Evolutionary conservation across 2,888 invertebrate species (phyloP), one percentile per base, ranked within the genome.

Genomic region (Thymelicus sylvestris): DNA sequence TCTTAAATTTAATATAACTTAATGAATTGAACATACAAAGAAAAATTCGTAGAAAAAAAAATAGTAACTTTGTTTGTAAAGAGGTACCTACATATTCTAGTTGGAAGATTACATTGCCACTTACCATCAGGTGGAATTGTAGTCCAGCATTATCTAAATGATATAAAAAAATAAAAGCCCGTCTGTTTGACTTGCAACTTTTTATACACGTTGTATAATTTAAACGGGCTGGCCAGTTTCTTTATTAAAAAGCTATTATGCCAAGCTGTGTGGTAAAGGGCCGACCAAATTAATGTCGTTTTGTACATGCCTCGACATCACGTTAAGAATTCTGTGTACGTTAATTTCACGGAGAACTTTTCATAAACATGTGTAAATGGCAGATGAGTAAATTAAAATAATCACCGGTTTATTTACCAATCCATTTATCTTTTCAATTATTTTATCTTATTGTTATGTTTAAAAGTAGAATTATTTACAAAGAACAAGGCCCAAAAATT

Each of bases 201-300:
- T 64, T n/a, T 31, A n/a, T 38, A n/a, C 12, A 38, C n/a, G 12
- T 13, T 38, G 38, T 64, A 44, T 50, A 64, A 64, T 64, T 64
- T 50, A 48, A 50, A 38, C 50, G 64, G 63, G 13, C n/a, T 19
- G 38, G 31, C 50, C 48, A 13, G 6, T n/a, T 12, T 24, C 47
- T 64, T 64, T 50, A 64, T 44, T 50, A 64, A 50, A 50, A 64
- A 63, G 13, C n/a, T n/a, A 31, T 64, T 64, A 24, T 19, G 13
- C 47, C 48, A 15, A 38, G 38, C 64, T 38, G 64, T 31, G 64
- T 50, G 64, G 64, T 50, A 31, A 44, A 44, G n/a, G 19, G 61
- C 64, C 64, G 38, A 50, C 64, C 38, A 50, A 47, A 62, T 59
- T 31, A n/a, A 59, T 59, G 39, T 38, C 31, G 38, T 59, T 39